phyloP scores from a whole-genome alignment of 2,113 vertebrate genomes.

The Entomyzon cyanotis region DNA sequence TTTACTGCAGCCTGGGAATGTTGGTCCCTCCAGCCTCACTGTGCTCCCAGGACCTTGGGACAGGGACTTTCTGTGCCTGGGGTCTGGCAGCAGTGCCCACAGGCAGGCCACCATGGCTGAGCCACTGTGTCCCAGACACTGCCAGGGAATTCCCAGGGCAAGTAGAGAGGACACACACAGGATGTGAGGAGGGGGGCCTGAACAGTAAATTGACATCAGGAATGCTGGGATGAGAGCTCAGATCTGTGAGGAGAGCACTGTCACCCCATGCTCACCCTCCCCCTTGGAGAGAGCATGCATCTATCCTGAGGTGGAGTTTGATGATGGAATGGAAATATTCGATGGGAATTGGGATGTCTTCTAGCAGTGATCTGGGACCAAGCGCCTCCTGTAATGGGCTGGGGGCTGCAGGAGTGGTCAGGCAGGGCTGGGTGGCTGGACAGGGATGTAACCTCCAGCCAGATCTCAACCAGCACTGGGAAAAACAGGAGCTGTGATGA shows the following conservation, averaged over 20 bases:
- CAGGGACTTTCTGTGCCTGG: neutral
- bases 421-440: neutral
- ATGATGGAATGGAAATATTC: neutral
- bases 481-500: neutral
- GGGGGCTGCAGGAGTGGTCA: accelerated
- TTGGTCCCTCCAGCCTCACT: neutral
- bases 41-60: neutral
- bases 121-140: neutral
- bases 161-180: neutral
- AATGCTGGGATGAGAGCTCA: neutral
- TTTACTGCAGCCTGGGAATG: neutral
- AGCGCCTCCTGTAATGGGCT: neutral
- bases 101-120: constrained; percentile 22
- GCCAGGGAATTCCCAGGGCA: neutral
- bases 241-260: accelerated
- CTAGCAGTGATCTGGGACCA: neutral
- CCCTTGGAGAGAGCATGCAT: neutral
- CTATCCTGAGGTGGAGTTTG: neutral
- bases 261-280: neutral
- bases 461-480: neutral
- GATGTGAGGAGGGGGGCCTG: neutral
- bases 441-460: neutral
- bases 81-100: neutral
- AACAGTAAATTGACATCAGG: neutral
- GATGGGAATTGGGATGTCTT: neutral